Conservation (phyloP, 2,797 vertebrate genomes). For the Craterocephalus amniculus region DNA sequence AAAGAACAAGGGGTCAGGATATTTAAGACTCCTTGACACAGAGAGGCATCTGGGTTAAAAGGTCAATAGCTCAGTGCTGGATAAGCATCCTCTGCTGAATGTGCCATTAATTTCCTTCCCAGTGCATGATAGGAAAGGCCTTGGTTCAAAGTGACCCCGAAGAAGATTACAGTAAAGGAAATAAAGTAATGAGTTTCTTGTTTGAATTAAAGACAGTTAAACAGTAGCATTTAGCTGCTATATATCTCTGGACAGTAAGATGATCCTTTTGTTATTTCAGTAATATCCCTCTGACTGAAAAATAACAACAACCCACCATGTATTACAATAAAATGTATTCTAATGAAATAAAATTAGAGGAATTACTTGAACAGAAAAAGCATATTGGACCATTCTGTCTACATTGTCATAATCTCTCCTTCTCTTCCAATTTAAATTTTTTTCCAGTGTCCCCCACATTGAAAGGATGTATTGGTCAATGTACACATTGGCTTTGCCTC, state of each 20-base stretch:
- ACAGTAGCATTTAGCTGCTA: slow-evolving; percentile 4
- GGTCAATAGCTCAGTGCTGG: slow-evolving; percentile 3
- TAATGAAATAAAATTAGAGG: background rate
- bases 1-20: background rate
- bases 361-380: background rate
- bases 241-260: background rate
- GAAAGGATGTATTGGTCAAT: slow-evolving; percentile 78
- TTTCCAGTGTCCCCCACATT: slow-evolving; percentile 14
- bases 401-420: background rate
- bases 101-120: slow-evolving; percentile 18
- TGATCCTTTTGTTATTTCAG: background rate
- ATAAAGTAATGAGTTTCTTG: slow-evolving; percentile 24
- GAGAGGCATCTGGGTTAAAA: background rate
- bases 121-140: slow-evolving; percentile 36
- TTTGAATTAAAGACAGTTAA: slow-evolving; percentile 24
- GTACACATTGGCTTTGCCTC: slow-evolving; percentile 79
- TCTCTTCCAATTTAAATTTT: slow-evolving; percentile 39
- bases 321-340: background rate
- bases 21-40: background rate
- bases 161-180: slow-evolving; percentile 40
- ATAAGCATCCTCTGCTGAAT: slow-evolving; percentile 13
- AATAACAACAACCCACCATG: too few relatives aligned
- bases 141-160: slow-evolving; percentile 17
- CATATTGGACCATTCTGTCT: too few relatives aligned
- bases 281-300: too few relatives aligned